A percentile compares a stretch with the other conserved stretches of the same genome.
These are phyloP conservation scores for Melanotaenia nigrans DNA, from an alignment of 2,797 vertebrate species.

Conservation along the genomic window DNA sequence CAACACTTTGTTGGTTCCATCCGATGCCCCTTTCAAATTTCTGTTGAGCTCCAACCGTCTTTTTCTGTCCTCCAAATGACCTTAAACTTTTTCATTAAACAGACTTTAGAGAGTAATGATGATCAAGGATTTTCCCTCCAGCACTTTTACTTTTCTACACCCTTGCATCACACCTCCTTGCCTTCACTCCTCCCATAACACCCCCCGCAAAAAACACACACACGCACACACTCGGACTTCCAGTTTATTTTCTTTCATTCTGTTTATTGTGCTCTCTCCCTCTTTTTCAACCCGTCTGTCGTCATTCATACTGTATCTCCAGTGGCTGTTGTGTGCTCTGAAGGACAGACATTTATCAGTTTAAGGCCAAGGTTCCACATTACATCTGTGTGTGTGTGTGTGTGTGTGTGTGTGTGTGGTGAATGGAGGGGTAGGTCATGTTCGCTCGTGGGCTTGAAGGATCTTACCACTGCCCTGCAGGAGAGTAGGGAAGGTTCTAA, in stretches of 20 bases:
- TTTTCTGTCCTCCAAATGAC: not conserved
- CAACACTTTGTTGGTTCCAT: not conserved
- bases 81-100: constrained; percentile 8
- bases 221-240: not conserved
- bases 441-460: constrained; percentile 53
- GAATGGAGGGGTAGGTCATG: constrained; percentile 9
- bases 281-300: constrained; percentile 27
- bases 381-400: constrained; percentile 34
- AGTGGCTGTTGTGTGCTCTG: constrained; percentile 50
- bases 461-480: constrained; percentile 58
- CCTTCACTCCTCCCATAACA: constrained; percentile 18
- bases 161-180: constrained; percentile 22
- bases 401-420: constrained; percentile 14
- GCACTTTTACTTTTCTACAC: constrained; percentile 19
- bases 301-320: constrained; percentile 49
- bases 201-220: not conserved
- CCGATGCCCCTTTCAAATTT: not conserved
- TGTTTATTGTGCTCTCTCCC: constrained; percentile 4
- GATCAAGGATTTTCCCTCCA: not conserved
- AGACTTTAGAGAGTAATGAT: not conserved
- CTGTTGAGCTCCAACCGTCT: not conserved
- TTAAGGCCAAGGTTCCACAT: constrained; percentile 50
- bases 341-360: constrained; percentile 70
- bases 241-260: not conserved
- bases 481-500: constrained; percentile 51